Evolutionary conservation across 1,140 invertebrate species (phyloP).

Genomic region (Lethrus apterus): DNA sequence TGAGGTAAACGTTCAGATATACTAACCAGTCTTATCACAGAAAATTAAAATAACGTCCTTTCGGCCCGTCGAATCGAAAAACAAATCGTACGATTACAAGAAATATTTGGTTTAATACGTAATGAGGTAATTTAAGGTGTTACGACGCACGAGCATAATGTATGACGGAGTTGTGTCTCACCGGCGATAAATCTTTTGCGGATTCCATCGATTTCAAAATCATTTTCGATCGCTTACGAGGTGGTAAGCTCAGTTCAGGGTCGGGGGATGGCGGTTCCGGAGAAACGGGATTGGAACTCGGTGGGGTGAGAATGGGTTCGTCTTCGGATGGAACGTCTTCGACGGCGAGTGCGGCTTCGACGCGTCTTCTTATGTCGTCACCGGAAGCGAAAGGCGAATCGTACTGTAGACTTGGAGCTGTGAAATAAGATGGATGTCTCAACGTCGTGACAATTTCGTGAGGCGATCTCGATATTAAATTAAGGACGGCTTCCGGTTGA

Average conservation of each 20-base stretch:
- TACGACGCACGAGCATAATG: slow-evolving; percentile 69
- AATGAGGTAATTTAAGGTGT: too few species aligned
- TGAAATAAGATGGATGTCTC: slow-evolving; percentile 34
- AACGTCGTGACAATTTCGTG: slow-evolving; percentile 27
- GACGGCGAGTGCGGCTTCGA: slow-evolving; percentile 59
- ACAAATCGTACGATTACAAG: neutral
- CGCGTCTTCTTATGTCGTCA: slow-evolving; percentile 59
- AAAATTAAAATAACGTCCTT: slow-evolving; percentile 34
- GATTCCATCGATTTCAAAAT: slow-evolving; percentile 62
- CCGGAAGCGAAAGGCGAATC: slow-evolving; percentile 43
- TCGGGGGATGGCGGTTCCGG: slow-evolving; percentile 56
- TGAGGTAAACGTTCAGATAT: slow-evolving; percentile 29
- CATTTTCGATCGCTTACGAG: slow-evolving; percentile 68
- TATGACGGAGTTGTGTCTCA: slow-evolving; percentile 69
- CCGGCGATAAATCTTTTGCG: slow-evolving; percentile 41
- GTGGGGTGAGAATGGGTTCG: slow-evolving; percentile 52
- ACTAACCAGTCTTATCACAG: slow-evolving; percentile 39
- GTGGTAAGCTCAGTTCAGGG: slow-evolving; percentile 61
- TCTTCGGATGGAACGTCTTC: slow-evolving; percentile 45
- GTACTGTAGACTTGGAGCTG: slow-evolving; percentile 26
- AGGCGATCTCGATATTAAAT: slow-evolving; percentile 31
- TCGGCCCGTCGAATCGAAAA: neutral
- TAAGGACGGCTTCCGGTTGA: slow-evolving; percentile 29
- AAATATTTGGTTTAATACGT: slow-evolving; percentile 12
- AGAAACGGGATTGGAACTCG: slow-evolving; percentile 54